These are phyloP conservation scores for Sphaeridia pumilis DNA, from an alignment of 2,888 invertebrate species.

Conservation along the genomic window DNA sequence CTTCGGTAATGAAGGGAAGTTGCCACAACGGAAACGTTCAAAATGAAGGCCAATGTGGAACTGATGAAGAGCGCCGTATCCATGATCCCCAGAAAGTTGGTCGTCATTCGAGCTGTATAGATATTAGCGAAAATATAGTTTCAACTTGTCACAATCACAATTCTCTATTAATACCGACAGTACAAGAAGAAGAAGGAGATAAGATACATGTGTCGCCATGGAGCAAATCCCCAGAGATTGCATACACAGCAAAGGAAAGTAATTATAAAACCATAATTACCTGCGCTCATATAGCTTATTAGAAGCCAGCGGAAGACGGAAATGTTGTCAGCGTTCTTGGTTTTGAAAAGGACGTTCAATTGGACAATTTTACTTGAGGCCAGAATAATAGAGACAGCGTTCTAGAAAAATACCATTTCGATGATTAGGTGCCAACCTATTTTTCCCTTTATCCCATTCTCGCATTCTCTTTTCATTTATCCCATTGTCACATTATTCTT, in stretches of 20 bases:
- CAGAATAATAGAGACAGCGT: slow-evolving; percentile 7
- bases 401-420: too few relatives aligned
- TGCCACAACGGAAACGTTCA: slow-evolving; percentile 10
- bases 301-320: slow-evolving; percentile 70
- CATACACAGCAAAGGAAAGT: not conserved
- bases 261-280: slow-evolving; percentile 46
- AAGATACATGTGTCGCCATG: too few relatives aligned
- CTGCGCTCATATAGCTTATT: slow-evolving; percentile 64
- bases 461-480: too few relatives aligned
- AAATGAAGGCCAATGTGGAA: slow-evolving; percentile 6
- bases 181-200: too few relatives aligned
- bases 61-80: slow-evolving; percentile 8
- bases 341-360: slow-evolving; percentile 56
- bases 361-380: slow-evolving; percentile 54
- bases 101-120: slow-evolving; percentile 9
- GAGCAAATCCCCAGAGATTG: too few relatives aligned
- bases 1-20: not conserved
- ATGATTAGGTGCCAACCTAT: too few relatives aligned
- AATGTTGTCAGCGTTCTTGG: slow-evolving; percentile 61
- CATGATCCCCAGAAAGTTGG: slow-evolving; percentile 8
- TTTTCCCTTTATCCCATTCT: too few relatives aligned
- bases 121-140: too few relatives aligned
- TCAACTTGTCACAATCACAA: too few relatives aligned
- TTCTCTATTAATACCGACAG: too few relatives aligned
- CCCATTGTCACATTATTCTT: too few relatives aligned